Percentiles rank a stretch among this genome's conserved stretches.
These are phyloP conservation scores for Drosophila ananassae DNA, from an alignment of 1,140 invertebrate species.

Conservation along the genomic window DNA sequence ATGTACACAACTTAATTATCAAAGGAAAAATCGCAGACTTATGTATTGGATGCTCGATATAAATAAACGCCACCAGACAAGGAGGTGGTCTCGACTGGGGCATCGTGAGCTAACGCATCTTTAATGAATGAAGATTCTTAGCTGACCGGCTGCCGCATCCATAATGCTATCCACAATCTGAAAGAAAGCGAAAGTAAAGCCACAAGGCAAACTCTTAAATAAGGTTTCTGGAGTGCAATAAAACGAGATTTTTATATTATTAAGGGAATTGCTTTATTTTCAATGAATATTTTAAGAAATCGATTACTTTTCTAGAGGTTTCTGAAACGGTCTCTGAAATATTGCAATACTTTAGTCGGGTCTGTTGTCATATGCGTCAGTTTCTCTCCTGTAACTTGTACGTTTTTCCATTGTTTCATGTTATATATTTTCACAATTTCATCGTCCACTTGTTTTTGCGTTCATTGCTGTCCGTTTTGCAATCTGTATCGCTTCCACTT, in stretches of 20 bases:
- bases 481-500: conserved; percentile 38
- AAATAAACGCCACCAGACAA: conserved; percentile 50
- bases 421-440: conserved; percentile 47
- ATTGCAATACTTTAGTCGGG: conserved; percentile 7
- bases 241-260: too few species aligned
- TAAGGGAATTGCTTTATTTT: not conserved
- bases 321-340: not conserved
- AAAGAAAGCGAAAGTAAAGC: conserved; percentile 3
- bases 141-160: not conserved
- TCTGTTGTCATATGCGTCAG: conserved; percentile 1
- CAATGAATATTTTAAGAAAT: not conserved
- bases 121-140: conserved; percentile 33
- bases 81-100: conserved; percentile 21
- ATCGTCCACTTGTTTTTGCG: conserved; percentile 51
- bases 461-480: conserved; percentile 49
- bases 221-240: not conserved
- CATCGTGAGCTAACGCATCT: conserved; percentile 29
- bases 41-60: conserved; percentile 57
- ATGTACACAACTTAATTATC: conserved; percentile 64
- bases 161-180: not conserved
- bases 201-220: not conserved
- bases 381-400: conserved; percentile 18
- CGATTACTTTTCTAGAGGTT: not conserved
- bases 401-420: conserved; percentile 20
- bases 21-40: conserved; percentile 60